Percentiles rank a stretch among this genome's conserved stretches.
phyloP scores from a whole-genome alignment of 2,113 vertebrate species.

The Orientallactaga bullata region DNA sequence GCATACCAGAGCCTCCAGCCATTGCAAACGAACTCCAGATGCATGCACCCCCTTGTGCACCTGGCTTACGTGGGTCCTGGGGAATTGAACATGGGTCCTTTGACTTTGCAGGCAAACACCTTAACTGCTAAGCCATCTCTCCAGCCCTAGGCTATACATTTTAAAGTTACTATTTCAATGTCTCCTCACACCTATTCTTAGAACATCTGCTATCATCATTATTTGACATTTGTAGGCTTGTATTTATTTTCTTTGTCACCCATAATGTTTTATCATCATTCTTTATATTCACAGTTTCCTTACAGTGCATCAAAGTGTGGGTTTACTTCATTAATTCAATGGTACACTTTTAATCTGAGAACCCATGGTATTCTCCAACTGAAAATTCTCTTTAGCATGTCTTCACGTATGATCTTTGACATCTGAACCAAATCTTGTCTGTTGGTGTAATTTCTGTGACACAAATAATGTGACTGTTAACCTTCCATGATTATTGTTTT shows the following conservation, averaged over 20 bases:
- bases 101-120: no score
- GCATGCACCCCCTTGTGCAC: no score
- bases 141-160: no score
- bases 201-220: background rate
- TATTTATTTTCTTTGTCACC: background rate
- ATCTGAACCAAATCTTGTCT: background rate
- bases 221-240: background rate
- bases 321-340: background rate
- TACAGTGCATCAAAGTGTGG: background rate
- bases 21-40: no score
- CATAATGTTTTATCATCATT: slow-evolving; percentile 3
- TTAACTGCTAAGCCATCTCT: no score
- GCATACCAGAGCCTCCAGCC: no score
- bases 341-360: background rate
- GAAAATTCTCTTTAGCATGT: background rate
- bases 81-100: no score
- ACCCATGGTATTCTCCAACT: background rate
- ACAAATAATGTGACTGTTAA: background rate
- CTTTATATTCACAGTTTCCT: background rate
- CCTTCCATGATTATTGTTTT: background rate
- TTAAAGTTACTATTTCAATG: background rate
- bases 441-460: background rate
- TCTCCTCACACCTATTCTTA: background rate
- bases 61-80: no score
- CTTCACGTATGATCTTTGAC: background rate